Base-by-base conservation (phyloP, 2,113 vertebrate species). In the Coreoperca whiteheadi region DNA sequence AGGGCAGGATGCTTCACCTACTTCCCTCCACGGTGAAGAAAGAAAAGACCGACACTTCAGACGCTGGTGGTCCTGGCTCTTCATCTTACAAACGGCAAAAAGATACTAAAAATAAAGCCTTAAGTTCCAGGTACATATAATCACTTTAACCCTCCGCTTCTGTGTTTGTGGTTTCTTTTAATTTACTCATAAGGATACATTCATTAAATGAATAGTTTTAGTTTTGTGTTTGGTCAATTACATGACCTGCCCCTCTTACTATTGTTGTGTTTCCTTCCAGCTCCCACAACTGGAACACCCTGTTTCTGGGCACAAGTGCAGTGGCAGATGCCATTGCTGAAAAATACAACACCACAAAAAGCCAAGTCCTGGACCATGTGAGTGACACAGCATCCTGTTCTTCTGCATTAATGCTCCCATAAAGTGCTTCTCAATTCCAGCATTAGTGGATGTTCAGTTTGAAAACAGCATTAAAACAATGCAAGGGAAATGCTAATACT, bases 1-100 rank as follows among this genome's bases (percentile, higher is more conserved):
- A 99, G 98, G 98, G 98, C 10, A 95, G 98, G 43, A 97, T 99
- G 96, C 94, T 99, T 74, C 98, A 99, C 8, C 87, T 99, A 14
- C 84, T 99, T 59, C 97, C 98, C 0, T 99, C 98, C 59, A 99
- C 96, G 0, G 69, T 99, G 73, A 99, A 91, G 94, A 99, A 98
- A 75, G 96, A 96, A 61, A 96, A 96, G 82, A 4, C 5, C 0
- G 94, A 97, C 7, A 92, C 91, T 0, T 85, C 84, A 56, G 63
- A 86, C 0, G 79, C 83, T 0, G 34, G 79, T 0, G 53, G 82
- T 73, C 87, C 92, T 0, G 96, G 95, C 0, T 95, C 95, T 6
- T 97, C 97, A 0, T 95, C 97, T 3, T 99, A 96, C 89, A 99
- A 99, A 91, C 97, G 96, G 68, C 95, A 94, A 89, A 99, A 97